phyloP scores from a whole-genome alignment of 2,113 vertebrate species.

The Corythoichthys haematopterus region DNA sequence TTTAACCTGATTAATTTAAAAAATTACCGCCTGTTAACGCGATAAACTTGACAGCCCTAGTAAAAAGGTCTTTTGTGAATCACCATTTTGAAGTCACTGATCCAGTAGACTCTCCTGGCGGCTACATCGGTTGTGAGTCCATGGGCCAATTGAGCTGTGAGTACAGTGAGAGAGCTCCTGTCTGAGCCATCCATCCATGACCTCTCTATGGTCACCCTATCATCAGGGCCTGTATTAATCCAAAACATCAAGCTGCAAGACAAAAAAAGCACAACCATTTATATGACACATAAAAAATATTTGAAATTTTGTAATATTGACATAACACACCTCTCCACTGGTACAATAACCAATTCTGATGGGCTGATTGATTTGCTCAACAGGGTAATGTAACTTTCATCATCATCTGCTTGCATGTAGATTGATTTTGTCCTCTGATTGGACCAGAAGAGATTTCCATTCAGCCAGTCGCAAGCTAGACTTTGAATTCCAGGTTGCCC shows the following conservation, averaged over 20 bases:
- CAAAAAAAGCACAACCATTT: neutral
- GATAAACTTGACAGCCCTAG: no score
- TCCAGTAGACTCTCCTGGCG: constrained; percentile 81
- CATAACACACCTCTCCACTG: constrained; percentile 71
- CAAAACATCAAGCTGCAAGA: constrained; percentile 80
- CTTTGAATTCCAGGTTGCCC: constrained; percentile 73
- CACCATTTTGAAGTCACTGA: constrained; percentile 83
- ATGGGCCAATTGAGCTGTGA: constrained; percentile 76
- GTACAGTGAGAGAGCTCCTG: constrained; percentile 59
- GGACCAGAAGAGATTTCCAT: constrained; percentile 84
- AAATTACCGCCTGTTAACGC: no score
- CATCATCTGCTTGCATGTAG: constrained; percentile 72
- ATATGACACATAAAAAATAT: neutral
- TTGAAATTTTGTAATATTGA: neutral
- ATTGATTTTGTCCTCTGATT: constrained; percentile 71
- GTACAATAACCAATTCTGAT: constrained; percentile 76
- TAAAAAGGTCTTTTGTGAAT: neutral
- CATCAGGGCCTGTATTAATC: constrained; percentile 73
- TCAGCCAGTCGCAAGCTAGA: constrained; percentile 85
- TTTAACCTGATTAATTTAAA: no score
- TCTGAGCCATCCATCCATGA: constrained; percentile 85
- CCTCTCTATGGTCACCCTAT: constrained; percentile 71
- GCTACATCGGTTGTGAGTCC: constrained; percentile 77
- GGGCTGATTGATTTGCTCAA: constrained; percentile 79
- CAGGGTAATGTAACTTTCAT: constrained; percentile 71